Base-by-base conservation (phyloP, 2,797 vertebrate species). In the Rachycentron canadum region DNA sequence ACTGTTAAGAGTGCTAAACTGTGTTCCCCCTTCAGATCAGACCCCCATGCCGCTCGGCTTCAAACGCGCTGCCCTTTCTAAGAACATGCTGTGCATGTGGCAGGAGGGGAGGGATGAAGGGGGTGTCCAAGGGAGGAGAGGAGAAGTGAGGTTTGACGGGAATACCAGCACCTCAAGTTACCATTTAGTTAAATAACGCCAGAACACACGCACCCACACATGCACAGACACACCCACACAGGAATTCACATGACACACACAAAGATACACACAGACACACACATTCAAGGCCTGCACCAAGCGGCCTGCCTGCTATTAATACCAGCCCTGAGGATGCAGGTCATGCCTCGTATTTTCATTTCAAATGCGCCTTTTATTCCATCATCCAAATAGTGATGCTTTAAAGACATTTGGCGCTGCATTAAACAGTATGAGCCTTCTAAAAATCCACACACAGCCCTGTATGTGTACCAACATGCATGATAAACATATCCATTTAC, bases 51-150 rank as follows among this genome's bases (percentile, higher is more conserved):
- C 89, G 81, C 86, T 62, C 50, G 11, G 94, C 92, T 95, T 97
- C 95, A 97, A 96, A 97, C 93, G 63, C 57, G 67, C 84, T 93
- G 95, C 94, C 94, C 90, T 94, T 91, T 93, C 93, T 90, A 78
- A 89, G 94, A 94, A 95, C 93, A 95, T 41, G 17, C 88, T 88
- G 90, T 91, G 91, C 91, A 92, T 94, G 88, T 88, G 88, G 80
- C 79, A 76, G 81, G 71, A 81, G 79, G 53, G 85, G 81, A 61
- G 59, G 55, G 72, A 73, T 65, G 71, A 63, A 81, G 59, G 85
- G 78, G 53, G 61, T 59, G 75, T 73, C 69, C 8, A 12, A 69
- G 56, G 65, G 87, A 83, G 85, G 82, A 76, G 79, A 59, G 66
- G 79, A 79, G 67, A 72, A 62, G 79, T 57, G 77, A 87, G 79